Evolutionary conservation across 2,888 invertebrate genomes (phyloP).

Genomic region (Lissocephala sabroskyi): DNA sequence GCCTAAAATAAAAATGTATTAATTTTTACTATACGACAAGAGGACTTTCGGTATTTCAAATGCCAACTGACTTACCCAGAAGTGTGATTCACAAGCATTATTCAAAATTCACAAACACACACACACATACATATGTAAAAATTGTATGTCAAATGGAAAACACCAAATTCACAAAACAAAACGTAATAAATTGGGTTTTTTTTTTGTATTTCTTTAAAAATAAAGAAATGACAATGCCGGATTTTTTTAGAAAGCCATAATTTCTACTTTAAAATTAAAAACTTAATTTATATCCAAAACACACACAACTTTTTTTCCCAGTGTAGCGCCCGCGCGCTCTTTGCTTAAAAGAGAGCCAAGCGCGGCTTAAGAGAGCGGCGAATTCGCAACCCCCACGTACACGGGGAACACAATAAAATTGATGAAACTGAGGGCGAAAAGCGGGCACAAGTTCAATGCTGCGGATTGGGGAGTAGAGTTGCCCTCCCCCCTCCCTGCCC

Average conservation of each 20-base stretch:
- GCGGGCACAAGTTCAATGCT: conserved; percentile 10
- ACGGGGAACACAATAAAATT: conserved; percentile 32
- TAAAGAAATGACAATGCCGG: too few relatives aligned
- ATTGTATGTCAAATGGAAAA: background rate
- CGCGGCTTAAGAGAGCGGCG: too few relatives aligned
- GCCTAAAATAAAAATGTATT: conserved; percentile 67
- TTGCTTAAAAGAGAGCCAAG: too few relatives aligned
- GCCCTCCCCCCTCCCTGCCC: conserved; percentile 1
- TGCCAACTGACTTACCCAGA: conserved; percentile 57
- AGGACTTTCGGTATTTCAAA: conserved; percentile 47
- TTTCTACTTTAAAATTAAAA: too few relatives aligned
- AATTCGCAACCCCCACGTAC: conserved; percentile 12
- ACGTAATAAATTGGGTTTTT: conserved; percentile 2
- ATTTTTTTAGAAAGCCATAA: too few relatives aligned
- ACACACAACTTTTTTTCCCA: background rate
- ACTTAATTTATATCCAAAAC: too few relatives aligned
- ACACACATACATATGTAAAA: conserved; percentile 1
- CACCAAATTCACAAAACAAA: conserved; percentile 8
- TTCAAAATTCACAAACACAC: conserved; percentile 1
- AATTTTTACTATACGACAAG: conserved; percentile 54
- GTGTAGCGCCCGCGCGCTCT: conserved; percentile 10
- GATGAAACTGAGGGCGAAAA: conserved; percentile 3
- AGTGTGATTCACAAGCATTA: conserved; percentile 26
- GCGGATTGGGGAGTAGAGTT: background rate
- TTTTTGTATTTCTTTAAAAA: too few relatives aligned